Conservation (phyloP, 2,113 vertebrate genomes). For the Sakesphorus luctuosus region DNA sequence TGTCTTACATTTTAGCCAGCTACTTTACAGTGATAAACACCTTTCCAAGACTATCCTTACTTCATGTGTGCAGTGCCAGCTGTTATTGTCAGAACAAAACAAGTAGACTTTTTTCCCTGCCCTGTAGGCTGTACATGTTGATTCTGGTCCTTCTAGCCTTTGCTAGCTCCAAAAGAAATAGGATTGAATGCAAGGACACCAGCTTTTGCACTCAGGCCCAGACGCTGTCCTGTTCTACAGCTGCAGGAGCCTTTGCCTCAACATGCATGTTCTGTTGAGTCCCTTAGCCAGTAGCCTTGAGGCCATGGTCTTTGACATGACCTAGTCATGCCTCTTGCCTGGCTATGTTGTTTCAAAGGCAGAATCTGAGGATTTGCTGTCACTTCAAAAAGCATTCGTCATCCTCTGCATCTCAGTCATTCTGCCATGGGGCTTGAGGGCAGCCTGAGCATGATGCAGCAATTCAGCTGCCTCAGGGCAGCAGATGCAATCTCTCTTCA, state of each 20-base stretch:
- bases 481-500: constrained; percentile 41
- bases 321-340: not conserved
- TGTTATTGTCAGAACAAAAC: not conserved
- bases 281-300: not conserved
- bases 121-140: constrained; percentile 14
- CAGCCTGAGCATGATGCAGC: constrained; percentile 18
- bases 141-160: constrained; percentile 26
- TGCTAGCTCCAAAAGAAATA: not conserved
- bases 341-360: not conserved
- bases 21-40: not conserved
- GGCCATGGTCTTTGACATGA: not conserved
- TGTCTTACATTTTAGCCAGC: not conserved
- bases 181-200: not conserved
- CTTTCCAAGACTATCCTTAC: not conserved
- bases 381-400: not conserved
- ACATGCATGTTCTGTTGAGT: not conserved
- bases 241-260: not conserved
- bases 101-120: not conserved
- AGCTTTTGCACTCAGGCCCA: not conserved
- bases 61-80: not conserved
- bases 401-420: not conserved
- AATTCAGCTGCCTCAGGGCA: not conserved
- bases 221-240: not conserved
- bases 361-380: not conserved
- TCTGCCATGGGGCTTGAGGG: not conserved